Conservation (phyloP, 2,797 vertebrate genomes). For the Gallinago solitaria region DNA sequence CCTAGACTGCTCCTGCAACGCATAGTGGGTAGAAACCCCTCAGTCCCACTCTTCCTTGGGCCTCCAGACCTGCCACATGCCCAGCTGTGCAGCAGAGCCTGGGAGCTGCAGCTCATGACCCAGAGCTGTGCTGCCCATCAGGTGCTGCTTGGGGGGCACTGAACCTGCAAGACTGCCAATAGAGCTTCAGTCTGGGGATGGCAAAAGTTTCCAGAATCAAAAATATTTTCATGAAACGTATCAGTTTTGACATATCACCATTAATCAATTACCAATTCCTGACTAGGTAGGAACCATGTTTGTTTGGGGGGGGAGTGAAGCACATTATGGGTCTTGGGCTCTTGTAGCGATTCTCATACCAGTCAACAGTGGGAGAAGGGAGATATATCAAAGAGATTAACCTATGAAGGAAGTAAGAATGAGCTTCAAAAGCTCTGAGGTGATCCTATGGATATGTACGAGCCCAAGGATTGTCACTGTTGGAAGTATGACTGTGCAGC, state of each 20-base stretch:
- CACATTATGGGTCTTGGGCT: neutral
- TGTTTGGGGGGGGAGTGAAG: neutral
- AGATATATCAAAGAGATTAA: neutral
- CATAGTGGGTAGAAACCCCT: neutral
- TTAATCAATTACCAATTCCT: neutral
- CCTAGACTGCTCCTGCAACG: neutral
- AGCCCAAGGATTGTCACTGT: neutral
- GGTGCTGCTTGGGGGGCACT: neutral
- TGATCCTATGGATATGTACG: neutral
- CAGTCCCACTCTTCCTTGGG: neutral
- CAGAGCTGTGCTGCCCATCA: neutral
- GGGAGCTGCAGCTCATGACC: neutral
- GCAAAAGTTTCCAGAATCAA: neutral
- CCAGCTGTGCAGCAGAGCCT: neutral
- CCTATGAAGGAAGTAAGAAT: neutral
- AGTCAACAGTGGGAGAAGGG: neutral
- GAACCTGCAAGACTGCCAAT: neutral
- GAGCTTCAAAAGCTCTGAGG: neutral
- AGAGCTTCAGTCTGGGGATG: neutral
- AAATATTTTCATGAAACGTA: neutral
- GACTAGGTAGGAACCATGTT: neutral
- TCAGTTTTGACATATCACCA: neutral
- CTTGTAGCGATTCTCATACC: neutral
- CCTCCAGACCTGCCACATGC: neutral
- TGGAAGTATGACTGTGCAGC: neutral